Evolutionary conservation across 2,888 invertebrate species (phyloP).

Genomic region (Macaria liturata): DNA sequence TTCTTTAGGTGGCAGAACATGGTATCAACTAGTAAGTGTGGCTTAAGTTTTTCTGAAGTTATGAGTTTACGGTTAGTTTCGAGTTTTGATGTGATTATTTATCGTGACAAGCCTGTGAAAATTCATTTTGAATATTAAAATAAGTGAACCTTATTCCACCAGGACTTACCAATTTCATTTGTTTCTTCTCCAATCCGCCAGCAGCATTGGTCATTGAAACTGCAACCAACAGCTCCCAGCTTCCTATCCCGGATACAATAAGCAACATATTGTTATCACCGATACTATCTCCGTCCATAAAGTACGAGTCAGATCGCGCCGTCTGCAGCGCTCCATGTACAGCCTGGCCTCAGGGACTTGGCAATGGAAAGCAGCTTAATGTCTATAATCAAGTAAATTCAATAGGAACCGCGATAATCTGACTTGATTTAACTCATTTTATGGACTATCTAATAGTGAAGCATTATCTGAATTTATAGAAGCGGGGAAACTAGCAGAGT

Average conservation of each 20-base stretch:
- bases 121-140: too few species aligned
- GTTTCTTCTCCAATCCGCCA: too few species aligned
- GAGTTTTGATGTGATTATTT: too few species aligned
- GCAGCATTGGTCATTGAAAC: too few species aligned
- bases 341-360: constrained; percentile 6
- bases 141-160: too few species aligned
- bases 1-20: not conserved
- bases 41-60: too few species aligned
- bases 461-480: constrained; percentile 23
- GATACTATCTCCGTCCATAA: constrained; percentile 3
- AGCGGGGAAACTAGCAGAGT: constrained; percentile 12
- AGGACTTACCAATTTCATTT: too few species aligned
- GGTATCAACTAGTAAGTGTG: too few species aligned
- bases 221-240: not conserved
- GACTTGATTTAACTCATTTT: constrained; percentile 50
- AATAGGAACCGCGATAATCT: constrained; percentile 40
- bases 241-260: not conserved
- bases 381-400: constrained; percentile 38
- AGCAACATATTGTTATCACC: constrained; percentile 1
- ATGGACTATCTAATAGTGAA: constrained; percentile 17
- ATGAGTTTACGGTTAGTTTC: too few species aligned
- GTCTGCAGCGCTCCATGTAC: constrained; percentile 7
- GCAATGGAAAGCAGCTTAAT: constrained; percentile 8
- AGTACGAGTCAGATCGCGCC: constrained; percentile 7
- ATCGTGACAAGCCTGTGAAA: too few species aligned